Base-by-base conservation (phyloP, 92 coral and sea anemone species). In the Porites evermanni region DNA sequence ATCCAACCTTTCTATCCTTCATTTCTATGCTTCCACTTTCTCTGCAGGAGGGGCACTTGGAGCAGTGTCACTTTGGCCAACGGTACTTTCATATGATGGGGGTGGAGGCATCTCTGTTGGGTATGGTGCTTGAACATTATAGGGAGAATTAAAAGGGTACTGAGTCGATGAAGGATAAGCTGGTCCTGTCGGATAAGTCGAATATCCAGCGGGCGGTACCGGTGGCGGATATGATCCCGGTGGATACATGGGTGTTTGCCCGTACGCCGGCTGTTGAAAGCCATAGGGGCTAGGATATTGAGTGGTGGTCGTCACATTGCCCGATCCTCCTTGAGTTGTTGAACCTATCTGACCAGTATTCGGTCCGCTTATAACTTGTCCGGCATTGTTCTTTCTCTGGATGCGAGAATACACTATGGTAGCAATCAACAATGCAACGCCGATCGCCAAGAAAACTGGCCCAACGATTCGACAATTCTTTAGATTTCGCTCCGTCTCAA, bases 91-190 rank as follows among this genome's bases (percentile, higher is more conserved):
- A 56, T 87, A 79, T 3, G 90, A 87, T 63, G 90, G 90, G 24
- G 89, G 89, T 17, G 89, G 89, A 2, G 89, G 89, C 78, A 86
- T 24, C 10, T 80, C 80, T 71, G 84, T 23, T 38, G 90, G 77
- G 53, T 71, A 72, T 9, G 82, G 87, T 32, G 64, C 81, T 6
- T 70, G 75, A 79, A 65, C 73, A 59, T 63, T 58, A 17, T 56
- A 79, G 8, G 84, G 78, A 14, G 88, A 65, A 12, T 82, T 76
- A 69, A 64, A 65, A 1, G 87, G 78, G 56, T 20, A 82, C 58
- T 77, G 84, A 63, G 67, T 67, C 12, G 53, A 54, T 2, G 87
- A 83, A n/a, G 87, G 77, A 32, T 72, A 67, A 0, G 23, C 84
- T 11, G 60, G 53, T 52, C 86, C 74, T 11, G 77, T 70, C 53